Evolutionary conservation across 2,888 invertebrate species (phyloP), one percentile per base, ranked within the genome.

Genomic region (Augiades crinisus): DNA sequence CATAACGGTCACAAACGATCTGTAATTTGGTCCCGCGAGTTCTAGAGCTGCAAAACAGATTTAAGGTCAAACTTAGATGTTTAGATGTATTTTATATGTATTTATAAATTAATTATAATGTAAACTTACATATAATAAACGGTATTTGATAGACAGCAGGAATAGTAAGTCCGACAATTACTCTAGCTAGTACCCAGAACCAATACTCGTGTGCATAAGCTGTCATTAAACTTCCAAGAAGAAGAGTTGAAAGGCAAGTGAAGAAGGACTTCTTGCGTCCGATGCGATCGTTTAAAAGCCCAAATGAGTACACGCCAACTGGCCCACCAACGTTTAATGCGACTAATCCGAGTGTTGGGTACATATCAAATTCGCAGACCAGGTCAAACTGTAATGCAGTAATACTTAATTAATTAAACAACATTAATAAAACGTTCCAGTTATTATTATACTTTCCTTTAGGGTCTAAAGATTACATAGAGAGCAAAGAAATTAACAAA

Each of bases 131-230:
- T 69, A 98, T 97, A 54, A 98, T 97, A 75, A 97, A 97, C 0
- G 98, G 98, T 78, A 98, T 97, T 85, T 97, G 97, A 79, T 98
- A 97, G 31, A 98, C 94, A 0, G 97, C 97, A 2, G 98, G 97
- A 67, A 98, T 95, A 0, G 97, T 96, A 4, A 97, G 82, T 2
- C 98, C 98, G n/a, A 97, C 97, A 40, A 96, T 90, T 12, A 94
- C 89, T 57, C 98, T 91, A 65, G 95, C 95, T 2, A 92, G 84
- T 1, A 95, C 93, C 96, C 98, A 98, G 58, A 92, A 92, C 94
- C 95, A 95, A 75, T 95, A 97, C 68, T 94, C 91, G 36, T 92
- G 91, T 19, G 97, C 94, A 46, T 94, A 90, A 2, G 96, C 95
- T 3, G 96, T 96, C 62, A 95, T 84, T 62, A 96, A 85, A 60